phyloP scores from a whole-genome alignment of 2,113 vertebrate genomes.

The Pipa parva region DNA sequence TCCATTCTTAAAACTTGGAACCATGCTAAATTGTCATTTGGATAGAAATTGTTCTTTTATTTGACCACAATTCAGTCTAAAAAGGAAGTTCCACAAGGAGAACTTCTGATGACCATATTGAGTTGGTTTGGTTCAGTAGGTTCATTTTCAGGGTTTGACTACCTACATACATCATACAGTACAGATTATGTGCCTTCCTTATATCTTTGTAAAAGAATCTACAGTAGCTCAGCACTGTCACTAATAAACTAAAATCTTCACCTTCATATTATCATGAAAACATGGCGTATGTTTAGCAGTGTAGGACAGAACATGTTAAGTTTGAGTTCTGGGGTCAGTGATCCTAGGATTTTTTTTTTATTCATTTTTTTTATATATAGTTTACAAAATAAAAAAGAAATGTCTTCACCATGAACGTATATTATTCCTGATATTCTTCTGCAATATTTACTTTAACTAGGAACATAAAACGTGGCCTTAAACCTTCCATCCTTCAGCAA shows the following conservation, averaged over 20 bases:
- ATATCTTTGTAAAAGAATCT: conserved; percentile 58
- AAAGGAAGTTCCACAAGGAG: too few relatives aligned
- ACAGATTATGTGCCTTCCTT: conserved; percentile 73
- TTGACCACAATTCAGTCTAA: background rate
- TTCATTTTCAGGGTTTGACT: conserved; percentile 48
- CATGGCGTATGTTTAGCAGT: too few relatives aligned
- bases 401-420: conserved; percentile 6
- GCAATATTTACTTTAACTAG: conserved; percentile 6
- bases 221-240: conserved; percentile 17
- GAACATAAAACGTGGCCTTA: conserved; percentile 37
- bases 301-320: background rate
- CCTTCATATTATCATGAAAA: too few relatives aligned
- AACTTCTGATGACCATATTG: background rate
- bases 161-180: background rate
- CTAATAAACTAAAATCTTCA: too few relatives aligned
- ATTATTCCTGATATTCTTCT: background rate
- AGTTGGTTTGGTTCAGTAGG: background rate
- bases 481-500: conserved; percentile 36
- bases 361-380: background rate
- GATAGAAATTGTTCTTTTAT: conserved; percentile 56
- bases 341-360: background rate
- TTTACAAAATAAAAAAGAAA: background rate
- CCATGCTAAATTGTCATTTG: conserved; percentile 64
- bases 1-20: conserved; percentile 64
- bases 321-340: background rate